Evolutionary conservation across 1,140 invertebrate species (phyloP).

Genomic region (Plectus sambesii): DNA sequence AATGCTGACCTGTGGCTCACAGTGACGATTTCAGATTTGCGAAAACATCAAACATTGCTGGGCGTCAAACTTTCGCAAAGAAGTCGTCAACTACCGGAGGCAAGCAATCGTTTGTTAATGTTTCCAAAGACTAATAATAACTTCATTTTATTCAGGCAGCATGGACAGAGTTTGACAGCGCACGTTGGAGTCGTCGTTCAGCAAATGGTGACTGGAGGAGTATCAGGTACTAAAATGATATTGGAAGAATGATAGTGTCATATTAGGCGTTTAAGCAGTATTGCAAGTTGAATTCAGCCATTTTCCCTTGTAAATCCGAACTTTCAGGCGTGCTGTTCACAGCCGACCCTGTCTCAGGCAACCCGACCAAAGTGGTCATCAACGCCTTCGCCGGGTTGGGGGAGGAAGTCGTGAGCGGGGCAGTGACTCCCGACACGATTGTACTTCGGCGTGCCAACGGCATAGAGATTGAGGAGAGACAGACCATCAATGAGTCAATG

Average conservation of each 20-base stretch:
- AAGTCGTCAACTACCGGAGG: conserved; percentile 59
- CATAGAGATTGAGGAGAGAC: no score
- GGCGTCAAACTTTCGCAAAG: conserved; percentile 63
- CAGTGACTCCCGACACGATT: conserved; percentile 33
- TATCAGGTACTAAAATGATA: conserved; percentile 47
- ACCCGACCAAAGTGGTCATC: conserved; percentile 58
- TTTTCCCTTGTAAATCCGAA: conserved; percentile 6
- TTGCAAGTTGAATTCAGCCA: no score
- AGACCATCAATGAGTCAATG: background rate
- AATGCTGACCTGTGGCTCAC: background rate
- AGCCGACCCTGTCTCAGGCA: conserved; percentile 59
- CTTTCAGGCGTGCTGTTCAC: conserved; percentile 64
- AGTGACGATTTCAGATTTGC: conserved; percentile 48
- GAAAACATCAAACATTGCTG: conserved; percentile 60
- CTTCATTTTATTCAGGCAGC: conserved; percentile 50
- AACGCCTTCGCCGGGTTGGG: conserved; percentile 69
- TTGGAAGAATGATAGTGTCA: no score
- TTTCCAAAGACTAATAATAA: background rate
- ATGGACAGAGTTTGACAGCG: conserved; percentile 57
- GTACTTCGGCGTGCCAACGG: no score
- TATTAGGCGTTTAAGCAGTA: no score
- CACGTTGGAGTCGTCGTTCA: conserved; percentile 71
- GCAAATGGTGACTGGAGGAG: conserved; percentile 59
- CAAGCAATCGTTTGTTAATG: conserved; percentile 17
- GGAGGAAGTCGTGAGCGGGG: conserved; percentile 52